phyloP scores from a whole-genome alignment of 2,113 vertebrate species.

The Megalops atlanticus region DNA sequence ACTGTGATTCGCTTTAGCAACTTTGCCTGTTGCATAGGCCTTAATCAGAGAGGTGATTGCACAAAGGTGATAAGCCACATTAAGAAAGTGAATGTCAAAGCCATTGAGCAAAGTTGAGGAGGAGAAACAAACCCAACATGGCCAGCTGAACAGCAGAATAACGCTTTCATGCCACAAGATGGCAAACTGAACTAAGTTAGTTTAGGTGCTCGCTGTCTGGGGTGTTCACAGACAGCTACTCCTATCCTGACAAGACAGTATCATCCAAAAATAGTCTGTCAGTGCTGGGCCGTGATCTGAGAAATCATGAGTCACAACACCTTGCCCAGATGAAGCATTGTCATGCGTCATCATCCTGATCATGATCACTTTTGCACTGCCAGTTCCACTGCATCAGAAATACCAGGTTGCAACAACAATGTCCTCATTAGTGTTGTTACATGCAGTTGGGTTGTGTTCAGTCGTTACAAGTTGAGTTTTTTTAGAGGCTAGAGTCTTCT shows the following conservation, averaged over 20 bases:
- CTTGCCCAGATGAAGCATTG: too few relatives aligned
- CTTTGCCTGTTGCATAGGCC: too few relatives aligned
- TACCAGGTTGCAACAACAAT: not conserved
- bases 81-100: too few relatives aligned
- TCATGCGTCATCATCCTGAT: not conserved
- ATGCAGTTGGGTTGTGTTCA: too few relatives aligned
- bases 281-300: too few relatives aligned
- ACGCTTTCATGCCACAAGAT: too few relatives aligned
- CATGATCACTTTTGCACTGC: not conserved
- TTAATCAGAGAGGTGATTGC: not conserved
- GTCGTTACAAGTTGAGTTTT: too few relatives aligned
- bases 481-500: too few relatives aligned
- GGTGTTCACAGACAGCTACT: not conserved
- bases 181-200: too few relatives aligned
- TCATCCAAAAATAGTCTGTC: not conserved
- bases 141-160: too few relatives aligned
- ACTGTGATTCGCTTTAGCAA: not conserved
- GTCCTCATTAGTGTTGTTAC: not conserved
- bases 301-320: not conserved
- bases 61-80: not conserved
- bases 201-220: not conserved
- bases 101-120: too few relatives aligned
- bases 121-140: too few relatives aligned
- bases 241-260: not conserved
- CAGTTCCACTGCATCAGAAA: not conserved